Conservation (phyloP, 2,797 vertebrate genomes). For the Paratrypauchen microcephalus region DNA sequence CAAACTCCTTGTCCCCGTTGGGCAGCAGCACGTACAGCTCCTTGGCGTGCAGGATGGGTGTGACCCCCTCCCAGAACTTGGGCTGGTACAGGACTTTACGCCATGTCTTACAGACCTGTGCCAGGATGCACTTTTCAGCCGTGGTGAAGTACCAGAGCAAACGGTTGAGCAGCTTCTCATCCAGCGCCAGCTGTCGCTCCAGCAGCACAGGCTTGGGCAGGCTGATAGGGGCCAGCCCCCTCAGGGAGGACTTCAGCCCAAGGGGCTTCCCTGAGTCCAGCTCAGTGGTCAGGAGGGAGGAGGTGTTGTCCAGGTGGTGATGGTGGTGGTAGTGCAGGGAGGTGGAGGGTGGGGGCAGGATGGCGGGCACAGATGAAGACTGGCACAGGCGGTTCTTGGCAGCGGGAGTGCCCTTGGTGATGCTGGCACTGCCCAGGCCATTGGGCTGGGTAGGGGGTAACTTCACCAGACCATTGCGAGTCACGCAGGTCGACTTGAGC, state of each 20-base stretch:
- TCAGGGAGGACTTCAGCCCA: conserved; percentile 77
- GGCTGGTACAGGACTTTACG: conserved; percentile 94
- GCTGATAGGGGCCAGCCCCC: conserved; percentile 73
- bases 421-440: conserved; percentile 93
- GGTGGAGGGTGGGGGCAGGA: conserved; percentile 81
- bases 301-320: conserved; percentile 79
- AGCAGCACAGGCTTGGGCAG: conserved; percentile 77
- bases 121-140: conserved; percentile 92
- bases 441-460: conserved; percentile 90
- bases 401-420: conserved; percentile 97
- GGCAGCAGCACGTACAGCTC: conserved; percentile 93
- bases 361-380: conserved; percentile 90
- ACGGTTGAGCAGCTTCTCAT: conserved; percentile 95
- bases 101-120: conserved; percentile 97
- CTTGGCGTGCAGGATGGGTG: conserved; percentile 94
- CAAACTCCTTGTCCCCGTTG: conserved; percentile 93
- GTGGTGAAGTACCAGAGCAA: conserved; percentile 97
- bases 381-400: conserved; percentile 97
- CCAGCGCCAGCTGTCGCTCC: conserved; percentile 89
- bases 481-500: conserved; percentile 95
- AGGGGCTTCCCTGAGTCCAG: conserved; percentile 75
- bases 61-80: conserved; percentile 96
- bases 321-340: conserved; percentile 80
- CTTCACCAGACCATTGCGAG: conserved; percentile 95
- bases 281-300: conserved; percentile 81